A percentile compares a stretch with the other conserved stretches of the same genome.
These are phyloP conservation scores for Tetrax tetrax DNA, from an alignment of 2,113 vertebrate species.

Conservation along the genomic window DNA sequence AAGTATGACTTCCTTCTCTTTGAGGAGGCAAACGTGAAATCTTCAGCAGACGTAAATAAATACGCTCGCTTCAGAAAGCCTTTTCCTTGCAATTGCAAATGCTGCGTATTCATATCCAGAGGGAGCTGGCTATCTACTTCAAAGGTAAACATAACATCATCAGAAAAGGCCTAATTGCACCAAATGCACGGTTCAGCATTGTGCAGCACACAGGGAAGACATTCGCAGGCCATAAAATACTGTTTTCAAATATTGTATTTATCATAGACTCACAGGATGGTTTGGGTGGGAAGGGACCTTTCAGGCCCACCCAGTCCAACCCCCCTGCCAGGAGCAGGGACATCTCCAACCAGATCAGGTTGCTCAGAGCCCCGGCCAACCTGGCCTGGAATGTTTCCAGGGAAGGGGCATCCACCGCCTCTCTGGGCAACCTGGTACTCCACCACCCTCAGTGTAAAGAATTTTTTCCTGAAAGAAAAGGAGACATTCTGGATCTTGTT, in stretches of 20 bases:
- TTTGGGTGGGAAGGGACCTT: too few species aligned
- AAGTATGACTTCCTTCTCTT: not conserved
- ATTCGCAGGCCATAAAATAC: not conserved
- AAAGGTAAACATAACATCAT: not conserved
- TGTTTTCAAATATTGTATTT: not conserved
- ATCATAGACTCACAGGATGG: not conserved
- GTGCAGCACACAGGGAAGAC: accelerated
- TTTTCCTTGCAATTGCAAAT: not conserved
- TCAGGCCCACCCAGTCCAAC: too few species aligned
- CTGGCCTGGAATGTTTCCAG: too few species aligned
- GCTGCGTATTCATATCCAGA: not conserved
- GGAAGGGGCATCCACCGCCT: too few species aligned
- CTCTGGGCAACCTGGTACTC: too few species aligned
- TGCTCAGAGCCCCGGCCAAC: too few species aligned
- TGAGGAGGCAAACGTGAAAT: not conserved
- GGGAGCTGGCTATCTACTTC: not conserved
- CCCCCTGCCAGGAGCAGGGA: too few species aligned
- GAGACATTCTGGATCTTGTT: not conserved
- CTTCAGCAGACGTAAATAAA: not conserved
- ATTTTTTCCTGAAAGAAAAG: not conserved
- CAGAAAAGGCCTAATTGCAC: not conserved
- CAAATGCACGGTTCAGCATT: not conserved
- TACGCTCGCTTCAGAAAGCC: not conserved
- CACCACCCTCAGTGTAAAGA: too few species aligned
- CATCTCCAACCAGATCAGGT: too few species aligned